Base-by-base conservation (phyloP, 2,113 vertebrate genomes). In the Clupea harengus region DNA sequence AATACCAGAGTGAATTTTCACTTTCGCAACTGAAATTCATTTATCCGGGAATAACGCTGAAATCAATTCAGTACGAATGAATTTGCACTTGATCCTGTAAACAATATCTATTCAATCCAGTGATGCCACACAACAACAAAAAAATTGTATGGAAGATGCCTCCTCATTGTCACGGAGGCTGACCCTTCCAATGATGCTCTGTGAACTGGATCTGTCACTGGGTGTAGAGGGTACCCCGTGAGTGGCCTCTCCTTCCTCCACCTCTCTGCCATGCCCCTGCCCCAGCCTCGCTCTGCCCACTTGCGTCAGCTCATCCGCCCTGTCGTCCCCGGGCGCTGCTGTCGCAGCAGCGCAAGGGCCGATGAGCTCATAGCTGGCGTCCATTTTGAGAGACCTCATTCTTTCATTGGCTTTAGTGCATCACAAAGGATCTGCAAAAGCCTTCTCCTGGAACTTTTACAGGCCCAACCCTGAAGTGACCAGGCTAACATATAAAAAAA, bases 191-290 rank as follows among this genome's bases (percentile, higher is more conserved):
- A 45, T 82, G 28, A 54, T 45, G 82, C 82, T 18, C 54, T 82
- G 75, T 82, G 60, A 52, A 82, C 78, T 54, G 82, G 57, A 84
- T 75, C 82, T 75, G 85, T 84, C 78, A 81, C 22, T 20, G 32
- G 81, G 60, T 28, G 45, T 17, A 28, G 6, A 9, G 5, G 9
- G 49, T 67, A 78, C 32, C n/a, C 67, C 10, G n/a, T 28, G 67
- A 64, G 60, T 64, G 60, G 60, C 60, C 60, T 67, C 67, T 25
- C 6, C 50, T 49, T 7, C 8, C 64, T 6, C 22, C 25, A 67
- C 64, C 64, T 25, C 54, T 9, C 64, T 28, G 22, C 64, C 64
- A 17, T 81, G 81, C 64, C 25, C 60, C 39, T 82, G 6, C 11
- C 28, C 45, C 75, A 72, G 28, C 80, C n/a, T 22, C 82, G 20